phyloP scores from a whole-genome alignment of 1,140 invertebrate species.

The Goniozus legneri region DNA sequence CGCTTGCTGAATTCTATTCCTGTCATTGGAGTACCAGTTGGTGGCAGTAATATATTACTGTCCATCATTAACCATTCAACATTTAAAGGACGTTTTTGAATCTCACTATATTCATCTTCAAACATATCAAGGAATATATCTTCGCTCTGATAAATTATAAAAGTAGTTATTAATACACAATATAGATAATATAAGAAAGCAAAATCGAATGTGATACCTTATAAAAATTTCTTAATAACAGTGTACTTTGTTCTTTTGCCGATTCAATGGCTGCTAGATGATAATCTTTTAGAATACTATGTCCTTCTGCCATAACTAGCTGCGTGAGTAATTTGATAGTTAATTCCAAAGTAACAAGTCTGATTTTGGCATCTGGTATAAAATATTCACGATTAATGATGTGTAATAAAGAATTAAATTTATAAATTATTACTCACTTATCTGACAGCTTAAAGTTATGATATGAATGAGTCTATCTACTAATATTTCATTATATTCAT shows the following conservation, averaged over 20 bases:
- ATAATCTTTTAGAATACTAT: constrained; percentile 50
- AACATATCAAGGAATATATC: constrained; percentile 99
- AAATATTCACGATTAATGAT: constrained; percentile 14
- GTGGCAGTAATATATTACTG: constrained; percentile 91
- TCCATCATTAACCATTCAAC: constrained; percentile 95
- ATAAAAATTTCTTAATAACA: constrained; percentile 87
- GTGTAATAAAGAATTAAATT: constrained; percentile 9
- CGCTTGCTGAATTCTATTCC: constrained; percentile 93
- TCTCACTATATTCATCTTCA: constrained; percentile 94
- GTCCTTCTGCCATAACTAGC: constrained; percentile 54
- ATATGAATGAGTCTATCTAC: constrained; percentile 79
- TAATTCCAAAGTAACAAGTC: constrained; percentile 89
- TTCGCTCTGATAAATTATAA: constrained; percentile 70
- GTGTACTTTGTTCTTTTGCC: constrained; percentile 81
- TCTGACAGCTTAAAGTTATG: constrained; percentile 77
- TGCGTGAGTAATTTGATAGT: constrained; percentile 73
- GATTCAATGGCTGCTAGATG: constrained; percentile 67
- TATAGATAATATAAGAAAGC: background rate
- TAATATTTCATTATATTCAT: constrained; percentile 69
- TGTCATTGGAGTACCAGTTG: constrained; percentile 94
- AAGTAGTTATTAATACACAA: constrained; percentile 17
- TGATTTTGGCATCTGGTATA: constrained; percentile 69
- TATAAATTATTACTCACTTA: constrained; percentile 55
- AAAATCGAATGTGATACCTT: constrained; percentile 58
- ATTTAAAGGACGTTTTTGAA: constrained; percentile 82